A percentile compares a stretch with the other conserved stretches of the same genome.
Evolutionary conservation across 2,888 invertebrate genomes (phyloP).

Genomic region (Tachina lurida): DNA sequence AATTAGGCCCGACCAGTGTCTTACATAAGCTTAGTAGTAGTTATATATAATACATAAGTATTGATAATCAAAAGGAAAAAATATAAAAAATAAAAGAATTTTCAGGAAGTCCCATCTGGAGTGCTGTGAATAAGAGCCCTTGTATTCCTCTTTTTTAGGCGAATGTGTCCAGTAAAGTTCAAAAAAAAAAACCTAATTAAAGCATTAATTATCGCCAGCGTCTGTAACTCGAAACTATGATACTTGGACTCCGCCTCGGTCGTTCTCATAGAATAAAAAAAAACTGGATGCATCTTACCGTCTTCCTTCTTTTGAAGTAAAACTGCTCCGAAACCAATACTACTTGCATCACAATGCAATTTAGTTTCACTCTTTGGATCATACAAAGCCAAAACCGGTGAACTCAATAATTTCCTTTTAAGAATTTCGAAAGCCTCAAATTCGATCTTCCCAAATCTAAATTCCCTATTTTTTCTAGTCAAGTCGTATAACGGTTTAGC

Average conservation of each 20-base stretch:
- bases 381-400: not conserved
- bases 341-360: not conserved
- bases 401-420: not conserved
- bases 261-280: not conserved
- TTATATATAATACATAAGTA: too few relatives aligned
- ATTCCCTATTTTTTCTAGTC: not conserved
- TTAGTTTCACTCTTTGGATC: not conserved
- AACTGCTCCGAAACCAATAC: not conserved
- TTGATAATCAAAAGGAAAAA: too few relatives aligned
- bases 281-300: not conserved
- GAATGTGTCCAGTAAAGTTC: too few relatives aligned
- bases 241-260: not conserved
- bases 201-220: not conserved
- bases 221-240: not conserved
- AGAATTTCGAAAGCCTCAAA: not conserved
- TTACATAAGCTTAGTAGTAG: too few relatives aligned
- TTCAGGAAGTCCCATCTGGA: too few relatives aligned
- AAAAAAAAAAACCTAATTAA: not conserved
- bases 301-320: not conserved
- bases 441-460: not conserved
- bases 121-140: too few relatives aligned
- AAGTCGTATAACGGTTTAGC: not conserved
- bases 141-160: too few relatives aligned
- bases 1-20: too few relatives aligned
- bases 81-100: too few relatives aligned